Conservation (phyloP, 2,113 vertebrate genomes). For the Alces alces region DNA sequence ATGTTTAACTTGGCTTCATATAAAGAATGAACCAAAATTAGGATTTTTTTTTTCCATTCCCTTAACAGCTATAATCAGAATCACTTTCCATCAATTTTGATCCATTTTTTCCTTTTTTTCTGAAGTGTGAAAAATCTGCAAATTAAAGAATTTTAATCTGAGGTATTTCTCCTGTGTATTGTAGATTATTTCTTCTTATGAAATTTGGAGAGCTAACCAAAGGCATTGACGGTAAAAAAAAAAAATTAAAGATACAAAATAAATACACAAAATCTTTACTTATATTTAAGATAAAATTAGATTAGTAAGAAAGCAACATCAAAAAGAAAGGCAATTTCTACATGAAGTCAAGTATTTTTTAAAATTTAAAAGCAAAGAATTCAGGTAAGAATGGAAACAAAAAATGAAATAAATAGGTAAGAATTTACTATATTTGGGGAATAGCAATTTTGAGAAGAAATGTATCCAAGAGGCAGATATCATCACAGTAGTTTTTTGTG, state of each 20-base stretch:
- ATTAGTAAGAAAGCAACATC: not conserved
- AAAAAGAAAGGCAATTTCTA: not conserved
- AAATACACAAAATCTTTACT: not conserved
- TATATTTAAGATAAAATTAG: not conserved
- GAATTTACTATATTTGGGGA: not conserved
- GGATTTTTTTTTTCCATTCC: not conserved
- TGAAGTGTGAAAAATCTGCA: not conserved
- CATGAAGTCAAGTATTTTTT: not conserved
- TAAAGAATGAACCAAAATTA: not conserved
- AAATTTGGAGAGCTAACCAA: not conserved
- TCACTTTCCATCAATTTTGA: not conserved
- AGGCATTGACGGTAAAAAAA: not conserved
- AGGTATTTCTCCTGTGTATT: not conserved
- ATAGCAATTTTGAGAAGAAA: not conserved
- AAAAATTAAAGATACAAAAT: not conserved
- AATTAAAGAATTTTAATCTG: not conserved
- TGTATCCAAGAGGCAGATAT: not conserved
- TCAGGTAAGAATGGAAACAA: not conserved
- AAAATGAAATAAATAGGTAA: not conserved
- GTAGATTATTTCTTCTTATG: not conserved
- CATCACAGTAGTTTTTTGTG: not conserved
- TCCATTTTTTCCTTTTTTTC: not conserved
- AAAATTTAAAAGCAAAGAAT: conserved; percentile 19
- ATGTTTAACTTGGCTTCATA: not conserved
- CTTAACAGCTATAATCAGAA: not conserved